Evolutionary conservation across 2,113 vertebrate species (phyloP).

Genomic region (Talpa occidentalis): DNA sequence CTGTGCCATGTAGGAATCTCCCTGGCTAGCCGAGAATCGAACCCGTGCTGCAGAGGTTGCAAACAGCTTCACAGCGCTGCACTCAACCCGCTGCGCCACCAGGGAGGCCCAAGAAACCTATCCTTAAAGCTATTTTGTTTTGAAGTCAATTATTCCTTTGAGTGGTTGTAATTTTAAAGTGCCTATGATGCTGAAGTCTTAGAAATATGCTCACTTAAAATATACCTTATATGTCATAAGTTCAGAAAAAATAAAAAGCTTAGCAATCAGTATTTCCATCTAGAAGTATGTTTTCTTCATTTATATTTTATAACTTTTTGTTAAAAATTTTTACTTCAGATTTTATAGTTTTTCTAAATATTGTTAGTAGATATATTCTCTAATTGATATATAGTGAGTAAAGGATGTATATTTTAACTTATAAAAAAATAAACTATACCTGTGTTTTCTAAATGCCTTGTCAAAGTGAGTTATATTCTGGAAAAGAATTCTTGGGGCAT

Average conservation of each 20-base stretch:
- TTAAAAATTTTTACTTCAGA: no score
- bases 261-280: not conserved
- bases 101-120: no score
- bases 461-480: conserved; percentile 62
- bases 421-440: not conserved
- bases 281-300: no score
- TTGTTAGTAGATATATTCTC: not conserved
- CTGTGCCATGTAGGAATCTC: no score
- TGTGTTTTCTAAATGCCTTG: conserved; percentile 53
- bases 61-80: no score
- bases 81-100: no score
- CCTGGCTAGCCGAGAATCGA: no score
- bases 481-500: conserved; percentile 57
- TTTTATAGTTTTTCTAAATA: not conserved
- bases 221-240: not conserved
- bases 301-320: no score
- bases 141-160: not conserved
- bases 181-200: not conserved
- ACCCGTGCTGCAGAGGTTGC: no score
- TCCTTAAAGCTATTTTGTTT: not conserved
- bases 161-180: not conserved
- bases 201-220: not conserved
- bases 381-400: not conserved
- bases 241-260: not conserved
- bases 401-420: not conserved